Base-by-base conservation (phyloP, 1,140 invertebrate species). In the Drosophila malerkotliana region DNA sequence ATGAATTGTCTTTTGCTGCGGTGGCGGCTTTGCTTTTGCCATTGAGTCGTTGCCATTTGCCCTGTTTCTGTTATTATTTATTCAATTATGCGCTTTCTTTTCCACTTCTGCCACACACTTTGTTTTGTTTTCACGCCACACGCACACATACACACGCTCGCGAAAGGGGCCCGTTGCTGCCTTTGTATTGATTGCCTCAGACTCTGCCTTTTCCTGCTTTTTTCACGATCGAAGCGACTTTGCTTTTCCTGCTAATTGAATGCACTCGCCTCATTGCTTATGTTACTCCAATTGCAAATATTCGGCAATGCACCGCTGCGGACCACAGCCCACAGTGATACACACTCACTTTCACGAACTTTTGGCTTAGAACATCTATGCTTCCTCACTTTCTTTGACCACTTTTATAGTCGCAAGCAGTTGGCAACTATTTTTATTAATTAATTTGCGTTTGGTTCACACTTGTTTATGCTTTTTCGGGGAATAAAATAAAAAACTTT, bases 51-150 rank as follows among this genome's bases (percentile, higher is more conserved):
- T 72, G 69, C 56, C 57, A 60, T 61, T 58, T 68, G 68, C 82
- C 82, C 68, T 76, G 60, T 75, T 81, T 87, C 80, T 85, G 68
- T 85, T 87, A 82, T 85, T 87, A 85, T 81, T 85, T 87, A 81
- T 85, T 87, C 81, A 85, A 85, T 87, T 85, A 85, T 85, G 81
- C 81, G 82, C 81, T 85, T 85, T 85, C 81, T 84, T 84, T 84
- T 84, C 63, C 28, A 63, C 26, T 64, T 59, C 58, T 62, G 61
- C 75, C 75, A 66, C 63, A 77, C 45, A 60, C 73, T 77, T 87
- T 85, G 81, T 87, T 85, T 85, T 85, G 81, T 85, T 85, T 84
- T 87, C 81, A 81, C 41, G 15, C 34, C 73, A 77, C 47, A 74
- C 41, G 47, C 28, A 51, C 67, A 47, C 49, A 30, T 48, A 67